These are phyloP conservation scores for Patagioenas fasciata DNA, from an alignment of 2,113 vertebrate species.

Conservation along the genomic window DNA sequence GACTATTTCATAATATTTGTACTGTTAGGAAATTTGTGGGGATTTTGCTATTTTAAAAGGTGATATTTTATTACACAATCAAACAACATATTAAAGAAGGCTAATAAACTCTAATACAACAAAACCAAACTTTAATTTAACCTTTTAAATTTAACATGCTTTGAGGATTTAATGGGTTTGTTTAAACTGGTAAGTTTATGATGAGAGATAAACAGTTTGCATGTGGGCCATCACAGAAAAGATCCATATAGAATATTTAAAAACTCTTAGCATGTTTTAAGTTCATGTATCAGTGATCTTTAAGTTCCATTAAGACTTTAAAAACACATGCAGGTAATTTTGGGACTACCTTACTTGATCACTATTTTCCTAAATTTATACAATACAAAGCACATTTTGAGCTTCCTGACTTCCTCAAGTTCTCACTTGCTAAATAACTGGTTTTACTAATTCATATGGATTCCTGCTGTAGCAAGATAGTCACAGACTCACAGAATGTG, in stretches of 20 bases:
- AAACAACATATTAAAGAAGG: background rate
- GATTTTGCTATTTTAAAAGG: background rate
- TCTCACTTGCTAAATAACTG: background rate
- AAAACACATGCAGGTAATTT: background rate
- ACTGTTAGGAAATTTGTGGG: background rate
- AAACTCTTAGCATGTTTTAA: background rate
- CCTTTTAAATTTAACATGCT: background rate
- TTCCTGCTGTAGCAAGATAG: background rate
- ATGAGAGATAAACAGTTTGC: background rate
- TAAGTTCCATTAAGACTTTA: background rate
- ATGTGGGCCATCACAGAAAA: background rate
- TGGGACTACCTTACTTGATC: background rate
- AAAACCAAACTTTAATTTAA: background rate
- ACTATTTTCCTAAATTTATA: background rate
- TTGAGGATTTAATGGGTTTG: background rate
- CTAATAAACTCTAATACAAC: background rate
- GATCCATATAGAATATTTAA: background rate
- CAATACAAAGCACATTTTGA: background rate
- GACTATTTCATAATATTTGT: background rate
- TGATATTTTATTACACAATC: background rate
- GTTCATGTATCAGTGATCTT: background rate
- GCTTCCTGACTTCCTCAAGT: background rate
- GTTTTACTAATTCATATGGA: background rate
- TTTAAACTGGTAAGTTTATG: background rate
- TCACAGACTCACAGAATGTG: no score